Base-by-base conservation (phyloP, 2,113 vertebrate species). In the Cettia cetti region DNA sequence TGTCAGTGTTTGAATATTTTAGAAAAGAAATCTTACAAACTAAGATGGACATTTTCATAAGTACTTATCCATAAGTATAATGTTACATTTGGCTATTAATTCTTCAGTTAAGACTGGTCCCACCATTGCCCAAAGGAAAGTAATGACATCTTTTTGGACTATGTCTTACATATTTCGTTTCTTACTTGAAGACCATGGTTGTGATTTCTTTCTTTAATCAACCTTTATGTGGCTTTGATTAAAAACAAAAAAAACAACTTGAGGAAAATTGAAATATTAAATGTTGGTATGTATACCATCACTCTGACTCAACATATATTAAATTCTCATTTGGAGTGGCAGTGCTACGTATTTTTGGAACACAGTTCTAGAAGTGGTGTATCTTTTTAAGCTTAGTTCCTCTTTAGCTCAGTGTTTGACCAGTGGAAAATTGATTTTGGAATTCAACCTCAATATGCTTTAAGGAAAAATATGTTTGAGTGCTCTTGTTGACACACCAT, bases 221-320 rank as follows among this genome's bases (percentile, higher is more conserved):
- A 6, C 5, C 9, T 53, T 37, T 80, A 6, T 7, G 10, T 21
- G 10, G 4, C 22, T 69, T 61, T 69, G 30, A 40, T 61, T 40
- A 15, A 27, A 65, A 82, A 35, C 11, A 21, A 30, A 40, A 40
- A 37, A n/a, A 26, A 0, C 12, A 21, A 5, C 40, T 54, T 0
- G 0, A 82, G 26, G 30, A 83, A 61, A 77, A 82, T 21, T 20
- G 3, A 3, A 23, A 5, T 82, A 53, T 60, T 57, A 57, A 19
- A 7, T 45, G 6, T 39, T 45, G 44, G 1, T 40, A 22, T 24
- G 24, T 21, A 22, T 89, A 77, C 26, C 15, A 31, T 60, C 5
- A 16, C 5, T 71, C 27, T 52, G 37, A 49, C 9, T 76, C 31
- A 52, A 16, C 26, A 11, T 30, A 6, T 57, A 22, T 53, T 61